Evolutionary conservation across 2,797 vertebrate genomes (phyloP), one percentile per base, ranked within the genome.

Genomic region (Austrolebias charrua): DNA sequence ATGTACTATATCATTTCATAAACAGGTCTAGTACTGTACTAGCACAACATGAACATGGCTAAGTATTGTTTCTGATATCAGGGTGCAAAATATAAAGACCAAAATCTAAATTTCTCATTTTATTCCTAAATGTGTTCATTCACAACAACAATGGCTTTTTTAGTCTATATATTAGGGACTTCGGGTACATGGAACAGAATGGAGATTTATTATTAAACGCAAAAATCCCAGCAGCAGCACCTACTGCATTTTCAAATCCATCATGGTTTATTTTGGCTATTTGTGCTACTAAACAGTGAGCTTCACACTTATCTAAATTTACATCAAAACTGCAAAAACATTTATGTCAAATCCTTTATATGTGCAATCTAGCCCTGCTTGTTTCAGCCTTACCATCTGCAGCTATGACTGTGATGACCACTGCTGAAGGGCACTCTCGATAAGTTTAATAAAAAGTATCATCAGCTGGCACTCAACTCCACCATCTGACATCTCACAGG

Each of bases 381-480:
- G 29, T 52, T 47, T 51, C 15, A 19, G 54, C n/a, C 55, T 71
- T 48, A 60, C 65, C 54, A 38, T 67, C 64, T 61, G 66, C 35
- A 61, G 65, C 58, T 33, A 24, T 50, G 66, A 66, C 58, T 69
- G 70, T 49, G 51, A 57, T 61, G 69, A 72, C 75, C 31, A 69
- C 71, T 67, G 65, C 64, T 80, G 78, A 89, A 86, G 81, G 82
- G 70, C 79, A 78, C 43, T 58, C 62, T 58, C 43, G 44, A 75
- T 73, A 66, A 76, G 47, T 88, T 79, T 78, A 79, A 79, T 78
- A 75, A 60, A 81, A 75, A 80, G 58, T 66, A 75, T 77, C 81
- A 85, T 86, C 65, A 86, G 81, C 76, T 56, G 51, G 74, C 69
- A 64, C 78, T 87, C 71, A 50, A 65, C 69, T 38, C 57, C 61